A percentile compares a stretch with the other conserved stretches of the same genome.
phyloP scores from a whole-genome alignment of 2,797 vertebrate species.

The Caiman crocodilus region DNA sequence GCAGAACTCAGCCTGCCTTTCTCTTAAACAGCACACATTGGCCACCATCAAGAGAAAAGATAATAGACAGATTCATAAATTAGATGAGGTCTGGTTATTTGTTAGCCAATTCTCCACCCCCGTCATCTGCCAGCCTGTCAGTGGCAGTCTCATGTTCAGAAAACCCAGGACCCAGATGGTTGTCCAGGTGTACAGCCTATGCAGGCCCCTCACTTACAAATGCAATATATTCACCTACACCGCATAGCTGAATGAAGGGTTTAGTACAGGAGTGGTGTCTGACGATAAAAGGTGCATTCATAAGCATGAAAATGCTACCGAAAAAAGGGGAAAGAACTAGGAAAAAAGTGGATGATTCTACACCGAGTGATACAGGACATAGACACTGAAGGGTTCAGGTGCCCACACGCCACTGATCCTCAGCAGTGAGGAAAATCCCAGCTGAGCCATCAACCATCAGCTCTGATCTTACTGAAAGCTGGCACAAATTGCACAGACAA shows the following conservation, averaged over 20 bases:
- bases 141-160: neutral
- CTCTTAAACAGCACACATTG: neutral
- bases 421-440: neutral
- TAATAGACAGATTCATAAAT: neutral
- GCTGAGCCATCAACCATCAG: too few species aligned
- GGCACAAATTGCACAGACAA: too few species aligned
- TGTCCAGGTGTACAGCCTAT: neutral
- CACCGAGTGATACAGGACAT: neutral
- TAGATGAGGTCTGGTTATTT: neutral
- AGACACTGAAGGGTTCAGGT: too few species aligned
- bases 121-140: neutral
- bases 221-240: neutral
- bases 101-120: neutral
- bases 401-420: neutral
- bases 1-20: neutral
- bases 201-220: neutral
- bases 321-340: neutral
- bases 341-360: neutral
- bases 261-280: neutral
- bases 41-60: neutral
- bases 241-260: neutral
- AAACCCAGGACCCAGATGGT: neutral
- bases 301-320: neutral
- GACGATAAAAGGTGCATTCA: neutral
- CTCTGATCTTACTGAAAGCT: neutral